Evolutionary conservation across 2,797 vertebrate genomes (phyloP).

Genomic region (Micropoecilia bifurca): DNA sequence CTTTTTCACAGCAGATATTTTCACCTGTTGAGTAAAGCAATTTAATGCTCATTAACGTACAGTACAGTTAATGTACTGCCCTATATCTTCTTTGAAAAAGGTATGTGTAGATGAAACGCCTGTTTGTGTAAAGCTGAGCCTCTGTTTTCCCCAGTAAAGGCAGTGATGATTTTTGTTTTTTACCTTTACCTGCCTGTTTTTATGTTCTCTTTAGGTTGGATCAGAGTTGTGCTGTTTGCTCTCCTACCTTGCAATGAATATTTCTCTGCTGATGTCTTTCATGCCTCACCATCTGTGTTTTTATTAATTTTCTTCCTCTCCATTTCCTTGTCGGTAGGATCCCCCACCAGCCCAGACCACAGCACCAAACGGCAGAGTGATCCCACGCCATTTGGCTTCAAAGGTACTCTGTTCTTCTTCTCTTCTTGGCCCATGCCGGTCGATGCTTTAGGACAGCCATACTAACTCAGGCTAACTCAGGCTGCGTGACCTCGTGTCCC

Average conservation of each 20-base stretch:
- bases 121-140: constrained; percentile 4
- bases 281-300: background rate
- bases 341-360: constrained; percentile 93
- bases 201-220: background rate
- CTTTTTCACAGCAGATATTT: constrained; percentile 15
- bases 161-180: background rate
- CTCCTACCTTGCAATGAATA: background rate
- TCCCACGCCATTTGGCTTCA: constrained; percentile 95
- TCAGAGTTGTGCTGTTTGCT: background rate
- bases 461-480: constrained; percentile 15
- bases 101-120: background rate
- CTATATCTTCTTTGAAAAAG: constrained; percentile 9
- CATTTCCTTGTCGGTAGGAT: constrained; percentile 79
- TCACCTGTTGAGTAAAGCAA: background rate
- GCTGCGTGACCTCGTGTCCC: constrained; percentile 66
- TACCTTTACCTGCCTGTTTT: constrained; percentile 9
- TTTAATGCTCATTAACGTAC: background rate
- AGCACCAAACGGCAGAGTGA: constrained; percentile 97
- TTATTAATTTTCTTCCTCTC: background rate
- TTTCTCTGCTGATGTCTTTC: background rate
- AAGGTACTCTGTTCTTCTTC: constrained; percentile 79
- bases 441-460: constrained; percentile 8
- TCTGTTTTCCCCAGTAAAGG: constrained; percentile 6
- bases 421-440: background rate
- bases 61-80: background rate